phyloP scores from a whole-genome alignment of 2,888 invertebrate genomes.

The Atethmia centrago region DNA sequence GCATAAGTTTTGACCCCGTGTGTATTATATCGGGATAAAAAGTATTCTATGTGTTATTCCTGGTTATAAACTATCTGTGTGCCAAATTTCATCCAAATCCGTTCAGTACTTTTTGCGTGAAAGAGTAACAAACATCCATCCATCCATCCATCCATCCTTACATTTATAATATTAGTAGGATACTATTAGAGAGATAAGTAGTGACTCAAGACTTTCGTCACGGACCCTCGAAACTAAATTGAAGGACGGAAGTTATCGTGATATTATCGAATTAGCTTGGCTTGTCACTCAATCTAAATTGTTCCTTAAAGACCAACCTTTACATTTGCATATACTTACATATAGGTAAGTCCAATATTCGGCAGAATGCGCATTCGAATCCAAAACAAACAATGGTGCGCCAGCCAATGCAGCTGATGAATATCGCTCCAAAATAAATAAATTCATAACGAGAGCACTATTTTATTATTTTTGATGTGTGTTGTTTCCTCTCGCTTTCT shows the following conservation, averaged over 20 bases:
- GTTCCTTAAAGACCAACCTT: background rate
- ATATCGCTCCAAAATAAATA: slow-evolving; percentile 28
- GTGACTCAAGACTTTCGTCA: slow-evolving; percentile 16
- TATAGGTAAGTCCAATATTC: slow-evolving; percentile 18
- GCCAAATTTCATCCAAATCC: too few relatives aligned
- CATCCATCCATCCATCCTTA: too few relatives aligned
- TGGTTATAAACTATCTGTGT: too few relatives aligned
- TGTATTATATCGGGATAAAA: too few relatives aligned
- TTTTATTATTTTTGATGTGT: too few relatives aligned
- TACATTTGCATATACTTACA: background rate
- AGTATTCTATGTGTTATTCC: too few relatives aligned
- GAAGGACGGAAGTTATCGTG: slow-evolving; percentile 37
- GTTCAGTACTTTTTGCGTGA: too few relatives aligned
- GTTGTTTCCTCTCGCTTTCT: too few relatives aligned
- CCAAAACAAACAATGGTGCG: slow-evolving; percentile 41
- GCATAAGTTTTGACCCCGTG: too few relatives aligned
- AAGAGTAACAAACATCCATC: too few relatives aligned
- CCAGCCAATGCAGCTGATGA: background rate
- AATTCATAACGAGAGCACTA: background rate
- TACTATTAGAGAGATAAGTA: background rate
- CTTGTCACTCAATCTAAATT: slow-evolving; percentile 17
- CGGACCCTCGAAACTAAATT: slow-evolving; percentile 41
- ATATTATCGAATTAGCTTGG: slow-evolving; percentile 33
- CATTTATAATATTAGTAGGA: too few relatives aligned
- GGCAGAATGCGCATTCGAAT: slow-evolving; percentile 19